Base-by-base conservation (phyloP, 2,113 vertebrate species). In the Trichechus manatus region DNA sequence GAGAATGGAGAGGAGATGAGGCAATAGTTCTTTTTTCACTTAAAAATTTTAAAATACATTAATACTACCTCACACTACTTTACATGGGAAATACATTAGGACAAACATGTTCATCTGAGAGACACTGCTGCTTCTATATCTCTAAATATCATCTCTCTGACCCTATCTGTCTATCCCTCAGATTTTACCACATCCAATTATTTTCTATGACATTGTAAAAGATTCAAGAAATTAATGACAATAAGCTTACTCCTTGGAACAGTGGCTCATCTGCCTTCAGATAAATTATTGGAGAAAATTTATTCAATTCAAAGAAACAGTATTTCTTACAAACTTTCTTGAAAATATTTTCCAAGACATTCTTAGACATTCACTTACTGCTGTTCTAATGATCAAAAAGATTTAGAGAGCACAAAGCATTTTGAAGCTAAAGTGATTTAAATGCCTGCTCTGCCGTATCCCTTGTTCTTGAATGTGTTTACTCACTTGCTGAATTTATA, bases 341-440 rank as follows among this genome's bases (percentile, higher is more conserved):
- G 80, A 93, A 93, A 93, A 97, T 83, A 47, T n/a, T 96, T 56
- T 75, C 88, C 75, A 78, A 96, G 94, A 78, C 95, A 53, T 75
- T 97, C 79, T 56, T 85, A 89, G 82, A 93, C 19, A 81, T 44
- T n/a, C 50, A 93, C 84, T 95, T 80, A 91, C 50, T 93, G 85
- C 78, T 85, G 83, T 68, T 61, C 97, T 97, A 70, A 87, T 96
- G 93, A 96, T 92, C 88, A 84, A 95, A 95, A 94, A 42, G 75
- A 64, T 84, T 97, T 79, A 33, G 56, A 56, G 53, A 91, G 47
- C 89, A 85, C 86, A 96, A 85, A 80, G 53, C 25, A 39, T 93
- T 96, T 93, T 85, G 25, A 66, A 96, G 92, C 27, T 93, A 66
- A 96, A 82, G 42, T 93, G 91, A 97, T 93, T 98, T 80, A 95